Base-by-base conservation (phyloP, 1,140 invertebrate genomes). In the Pachypsylla venusta region DNA sequence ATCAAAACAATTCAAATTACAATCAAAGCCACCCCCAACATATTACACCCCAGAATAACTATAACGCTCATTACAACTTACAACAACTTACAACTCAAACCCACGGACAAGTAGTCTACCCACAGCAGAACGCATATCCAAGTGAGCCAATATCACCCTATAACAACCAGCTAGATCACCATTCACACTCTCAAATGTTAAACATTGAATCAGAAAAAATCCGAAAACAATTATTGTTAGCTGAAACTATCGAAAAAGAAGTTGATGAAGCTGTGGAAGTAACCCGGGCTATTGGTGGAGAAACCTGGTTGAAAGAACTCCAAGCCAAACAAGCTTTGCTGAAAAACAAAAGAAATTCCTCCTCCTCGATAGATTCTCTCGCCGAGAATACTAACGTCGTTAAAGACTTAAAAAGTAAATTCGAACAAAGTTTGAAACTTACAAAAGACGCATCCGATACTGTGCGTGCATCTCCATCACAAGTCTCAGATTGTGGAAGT, bases 341-440 rank as follows among this genome's bases (percentile, higher is more conserved):
- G 1, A 61, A 60, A 60, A 60, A 56, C 2, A 61, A 64, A 60
- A 53, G 25, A 24, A 61, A 53, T 14, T 25, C 14, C 16, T 27
- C 48, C 5, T 25, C 53, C 2, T 30, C 25, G 7, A 2, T 53
- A 3, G 53, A 60, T 14, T 42, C 22, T 14, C 40, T 53, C 16
- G n/a, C 22, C 3, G 42, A 48, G 16, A 48, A 48, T 22, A n/a
- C n/a, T n/a, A 57, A 57, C 13, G 13, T 30, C 7, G 87, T 89
- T 0, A 82, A 79, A 71, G 86, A 89, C 69, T 79, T 92, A 66
- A 85, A 88, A 2, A 84, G 85, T 1, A 81, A 81, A 67, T 92
- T 92, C 70, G 88, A 93, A 73, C 81, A 79, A 67, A 80, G 42
- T 48, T 48, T 48, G n/a, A 48, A 7, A n/a, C n/a, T 48, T 7